phyloP scores from a whole-genome alignment of 2,888 invertebrate species.

The Arrhopalites spinosus region DNA sequence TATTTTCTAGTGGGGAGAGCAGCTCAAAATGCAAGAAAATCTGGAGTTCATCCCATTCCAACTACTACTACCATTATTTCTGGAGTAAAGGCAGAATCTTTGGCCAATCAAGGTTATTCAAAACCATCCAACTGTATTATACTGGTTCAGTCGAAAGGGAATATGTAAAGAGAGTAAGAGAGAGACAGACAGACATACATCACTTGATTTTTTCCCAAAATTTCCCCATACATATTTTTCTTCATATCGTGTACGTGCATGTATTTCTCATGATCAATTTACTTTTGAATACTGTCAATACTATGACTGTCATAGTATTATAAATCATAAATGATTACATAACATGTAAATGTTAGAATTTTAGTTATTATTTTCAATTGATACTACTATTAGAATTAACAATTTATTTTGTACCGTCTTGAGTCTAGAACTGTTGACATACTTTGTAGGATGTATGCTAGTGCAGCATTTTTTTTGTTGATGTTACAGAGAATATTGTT shows the following conservation, averaged over 20 bases:
- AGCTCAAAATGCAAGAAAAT: constrained; percentile 42
- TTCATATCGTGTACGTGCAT: not conserved
- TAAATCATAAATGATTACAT: not conserved
- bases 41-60: constrained; percentile 36
- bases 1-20: constrained; percentile 47
- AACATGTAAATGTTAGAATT: too few relatives aligned
- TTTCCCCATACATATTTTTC: not conserved
- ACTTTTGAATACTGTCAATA: not conserved
- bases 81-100: constrained; percentile 22
- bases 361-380: too few relatives aligned
- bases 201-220: not conserved
- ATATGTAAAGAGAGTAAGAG: not conserved
- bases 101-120: not conserved
- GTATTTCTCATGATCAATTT: not conserved
- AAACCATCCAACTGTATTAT: constrained; percentile 31
- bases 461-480: too few relatives aligned
- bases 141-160: constrained; percentile 28
- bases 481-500: too few relatives aligned
- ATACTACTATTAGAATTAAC: too few relatives aligned
- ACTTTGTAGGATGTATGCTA: too few relatives aligned
- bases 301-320: not conserved
- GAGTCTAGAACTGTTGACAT: too few relatives aligned
- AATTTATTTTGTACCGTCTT: too few relatives aligned
- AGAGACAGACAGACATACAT: not conserved
- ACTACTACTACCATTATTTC: not conserved